These are phyloP conservation scores for Lordiphosa clarofinis DNA, from an alignment of 1,140 invertebrate species.

Conservation along the genomic window DNA sequence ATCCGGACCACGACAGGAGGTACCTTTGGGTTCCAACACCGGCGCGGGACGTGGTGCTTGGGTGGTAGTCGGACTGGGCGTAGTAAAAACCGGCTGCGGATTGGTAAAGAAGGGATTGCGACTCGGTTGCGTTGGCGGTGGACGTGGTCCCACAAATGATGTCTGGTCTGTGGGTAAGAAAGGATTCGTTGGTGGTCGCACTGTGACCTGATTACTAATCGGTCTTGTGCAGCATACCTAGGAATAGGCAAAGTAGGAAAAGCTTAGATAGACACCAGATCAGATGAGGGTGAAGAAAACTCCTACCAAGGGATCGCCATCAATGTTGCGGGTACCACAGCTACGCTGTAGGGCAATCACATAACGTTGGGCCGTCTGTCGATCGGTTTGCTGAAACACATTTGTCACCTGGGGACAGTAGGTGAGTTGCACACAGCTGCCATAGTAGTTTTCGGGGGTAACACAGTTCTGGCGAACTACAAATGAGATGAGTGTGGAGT, in stretches of 20 bases:
- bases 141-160: slow-evolving; percentile 27
- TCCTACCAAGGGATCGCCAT: slow-evolving; percentile 72
- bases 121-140: slow-evolving; percentile 1
- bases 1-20: slow-evolving; percentile 52
- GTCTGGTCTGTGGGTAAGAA: slow-evolving; percentile 40
- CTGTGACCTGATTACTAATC: slow-evolving; percentile 40
- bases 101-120: slow-evolving; percentile 39
- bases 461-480: slow-evolving; percentile 62
- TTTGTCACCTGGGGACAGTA: slow-evolving; percentile 67
- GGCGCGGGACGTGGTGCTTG: slow-evolving; percentile 24
- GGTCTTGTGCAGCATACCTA: slow-evolving; percentile 70
- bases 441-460: slow-evolving; percentile 71
- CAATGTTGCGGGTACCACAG: slow-evolving; percentile 63
- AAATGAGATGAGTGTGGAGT: slow-evolving; percentile 1
- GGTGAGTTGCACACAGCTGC: slow-evolving; percentile 59
- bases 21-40: slow-evolving; percentile 30
- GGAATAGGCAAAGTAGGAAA: slow-evolving; percentile 2
- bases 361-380: slow-evolving; percentile 54
- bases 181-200: slow-evolving; percentile 46
- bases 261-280: slow-evolving; percentile 25
- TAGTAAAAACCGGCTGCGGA: slow-evolving; percentile 7
- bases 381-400: slow-evolving; percentile 46
- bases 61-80: slow-evolving; percentile 27
- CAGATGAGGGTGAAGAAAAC: not conserved
- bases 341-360: slow-evolving; percentile 57